Evolutionary conservation across 2,797 vertebrate species (phyloP).

Genomic region (Geotrypetes seraphini): DNA sequence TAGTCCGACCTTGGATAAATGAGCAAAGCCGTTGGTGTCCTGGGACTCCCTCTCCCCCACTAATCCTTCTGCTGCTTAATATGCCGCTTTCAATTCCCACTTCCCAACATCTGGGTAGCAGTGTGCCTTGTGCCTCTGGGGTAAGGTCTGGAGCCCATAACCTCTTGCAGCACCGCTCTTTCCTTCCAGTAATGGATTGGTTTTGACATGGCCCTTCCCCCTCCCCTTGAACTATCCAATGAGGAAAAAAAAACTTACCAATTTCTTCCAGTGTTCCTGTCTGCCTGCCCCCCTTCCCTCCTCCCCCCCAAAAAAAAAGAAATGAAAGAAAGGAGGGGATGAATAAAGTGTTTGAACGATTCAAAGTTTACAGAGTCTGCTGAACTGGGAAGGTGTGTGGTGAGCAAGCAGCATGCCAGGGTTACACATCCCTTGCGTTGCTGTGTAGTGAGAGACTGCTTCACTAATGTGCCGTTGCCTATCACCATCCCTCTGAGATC

Average conservation of each 20-base stretch:
- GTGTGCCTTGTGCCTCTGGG: constrained; percentile 18
- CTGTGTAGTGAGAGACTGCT: background rate
- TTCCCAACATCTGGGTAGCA: constrained; percentile 13
- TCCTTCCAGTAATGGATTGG: constrained; percentile 49
- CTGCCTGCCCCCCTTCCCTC: constrained; percentile 15
- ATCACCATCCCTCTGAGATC: background rate
- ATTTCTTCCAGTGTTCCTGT: constrained; percentile 32
- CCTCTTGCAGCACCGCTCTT: constrained; percentile 65
- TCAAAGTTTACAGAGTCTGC: background rate
- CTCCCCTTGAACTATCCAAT: constrained; percentile 56
- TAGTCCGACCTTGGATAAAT: background rate
- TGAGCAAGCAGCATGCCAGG: background rate
- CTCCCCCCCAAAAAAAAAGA: constrained; percentile 22
- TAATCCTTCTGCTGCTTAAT: constrained; percentile 11
- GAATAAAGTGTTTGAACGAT: constrained; percentile 14
- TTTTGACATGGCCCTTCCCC: constrained; percentile 34
- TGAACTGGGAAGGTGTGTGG: background rate
- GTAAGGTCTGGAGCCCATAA: constrained; percentile 92
- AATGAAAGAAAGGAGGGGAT: constrained; percentile 25
- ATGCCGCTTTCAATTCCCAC: constrained; percentile 13
- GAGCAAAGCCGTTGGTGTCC: background rate
- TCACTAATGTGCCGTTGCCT: background rate
- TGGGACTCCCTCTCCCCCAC: constrained; percentile 3
- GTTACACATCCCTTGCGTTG: background rate
- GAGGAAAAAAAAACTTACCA: constrained; percentile 29